Conservation (phyloP, 2,888 invertebrate species). For the Danaus chrysippus region DNA sequence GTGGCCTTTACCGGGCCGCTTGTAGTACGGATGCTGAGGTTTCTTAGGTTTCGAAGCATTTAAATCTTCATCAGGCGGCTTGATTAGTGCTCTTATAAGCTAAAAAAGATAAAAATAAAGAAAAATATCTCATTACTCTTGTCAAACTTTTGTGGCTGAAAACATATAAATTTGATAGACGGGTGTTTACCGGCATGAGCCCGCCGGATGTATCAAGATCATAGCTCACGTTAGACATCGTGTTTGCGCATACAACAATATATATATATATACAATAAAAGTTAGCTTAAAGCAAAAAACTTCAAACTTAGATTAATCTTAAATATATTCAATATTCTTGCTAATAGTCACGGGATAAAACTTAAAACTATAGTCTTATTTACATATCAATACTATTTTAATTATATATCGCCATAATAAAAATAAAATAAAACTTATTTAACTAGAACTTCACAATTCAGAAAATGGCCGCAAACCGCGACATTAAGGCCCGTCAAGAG, state of each 20-base stretch:
- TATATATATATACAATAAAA: not conserved
- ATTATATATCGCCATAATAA: no score
- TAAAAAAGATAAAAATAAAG: slow-evolving; percentile 60
- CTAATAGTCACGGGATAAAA: no score
- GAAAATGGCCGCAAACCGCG: no score
- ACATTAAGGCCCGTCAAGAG: no score
- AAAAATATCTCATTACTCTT: slow-evolving; percentile 5
- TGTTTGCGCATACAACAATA: not conserved
- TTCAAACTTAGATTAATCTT: no score
- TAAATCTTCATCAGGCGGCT: slow-evolving; percentile 90
- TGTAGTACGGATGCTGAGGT: slow-evolving; percentile 89
- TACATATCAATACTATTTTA: no score
- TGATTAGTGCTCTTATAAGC: slow-evolving; percentile 93
- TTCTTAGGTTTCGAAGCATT: slow-evolving; percentile 77
- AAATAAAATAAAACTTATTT: no score
- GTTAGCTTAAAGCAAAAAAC: no score
- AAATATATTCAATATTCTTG: no score
- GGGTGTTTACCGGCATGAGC: slow-evolving; percentile 89
- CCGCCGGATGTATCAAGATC: slow-evolving; percentile 89
- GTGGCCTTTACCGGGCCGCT: slow-evolving; percentile 91
- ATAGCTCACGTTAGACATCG: slow-evolving; percentile 81
- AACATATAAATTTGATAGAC: slow-evolving; percentile 31
- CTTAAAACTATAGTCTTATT: no score
- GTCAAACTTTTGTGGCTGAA: slow-evolving; percentile 36
- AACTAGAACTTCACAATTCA: no score